A percentile compares a stretch with the other conserved stretches of the same genome.
phyloP scores from a whole-genome alignment of 1,140 invertebrate genomes.

The Trichonephila clavipes region DNA sequence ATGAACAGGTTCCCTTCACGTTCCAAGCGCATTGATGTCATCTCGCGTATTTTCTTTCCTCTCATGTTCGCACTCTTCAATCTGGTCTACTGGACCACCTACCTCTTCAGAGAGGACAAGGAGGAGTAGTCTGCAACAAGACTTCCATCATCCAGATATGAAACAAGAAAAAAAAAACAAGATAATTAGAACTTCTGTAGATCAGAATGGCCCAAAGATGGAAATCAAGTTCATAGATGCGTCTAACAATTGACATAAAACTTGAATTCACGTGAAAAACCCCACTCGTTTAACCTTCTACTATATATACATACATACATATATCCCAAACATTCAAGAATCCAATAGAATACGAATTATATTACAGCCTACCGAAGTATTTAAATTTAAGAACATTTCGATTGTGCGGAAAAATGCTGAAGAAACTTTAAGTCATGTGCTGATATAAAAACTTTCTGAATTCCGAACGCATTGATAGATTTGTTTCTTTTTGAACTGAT shows the following conservation, averaged over 20 bases:
- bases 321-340: background rate
- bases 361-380: background rate
- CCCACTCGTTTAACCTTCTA: background rate
- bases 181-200: conserved; percentile 40
- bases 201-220: conserved; percentile 29
- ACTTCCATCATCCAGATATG: background rate
- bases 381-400: background rate
- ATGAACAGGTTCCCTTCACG: conserved; percentile 94
- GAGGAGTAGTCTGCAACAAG: conserved; percentile 78
- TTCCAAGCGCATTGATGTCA: conserved; percentile 97
- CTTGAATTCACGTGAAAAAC: conserved; percentile 71
- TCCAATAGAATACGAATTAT: background rate
- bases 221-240: conserved; percentile 26
- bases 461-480: background rate
- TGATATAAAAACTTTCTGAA: conserved; percentile 9
- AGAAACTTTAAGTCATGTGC: background rate
- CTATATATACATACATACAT: background rate
- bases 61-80: conserved; percentile 97
- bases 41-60: conserved; percentile 95
- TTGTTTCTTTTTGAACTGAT: background rate
- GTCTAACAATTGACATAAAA: background rate
- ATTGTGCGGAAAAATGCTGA: background rate
- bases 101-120: conserved; percentile 90
- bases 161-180: background rate
- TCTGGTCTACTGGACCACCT: conserved; percentile 96